Evolutionary conservation across 2,888 invertebrate genomes (phyloP), one percentile per base, ranked within the genome.

Genomic region (Eulithis testata): DNA sequence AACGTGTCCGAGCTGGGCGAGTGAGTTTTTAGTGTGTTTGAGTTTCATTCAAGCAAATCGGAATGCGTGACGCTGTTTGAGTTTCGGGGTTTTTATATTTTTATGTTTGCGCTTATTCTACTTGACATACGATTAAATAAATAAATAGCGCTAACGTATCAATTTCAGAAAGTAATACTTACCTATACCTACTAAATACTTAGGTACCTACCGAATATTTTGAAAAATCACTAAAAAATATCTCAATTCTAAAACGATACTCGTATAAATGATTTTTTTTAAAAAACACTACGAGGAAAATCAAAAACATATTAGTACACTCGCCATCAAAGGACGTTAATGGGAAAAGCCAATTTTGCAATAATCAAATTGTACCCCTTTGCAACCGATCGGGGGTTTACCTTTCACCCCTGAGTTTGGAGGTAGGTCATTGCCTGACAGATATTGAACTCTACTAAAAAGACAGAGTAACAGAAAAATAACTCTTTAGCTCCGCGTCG

Each of bases 1-100:
- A 88, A 93, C 51, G 83, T 93, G 1, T 81, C 87, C 0, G 73
- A 84, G n/a, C 63, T 89, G 1, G 73, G 82, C 12, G 82, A 86
- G 90, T 91, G 61, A 86, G 86, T 78, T 1, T 14, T 53, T 12
- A 12, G 12, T 5, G 6, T 31, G 31, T 31, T 31, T 31, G 31
- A 31, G 3, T 31, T 31, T 31, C 6, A 4, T 31, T 3, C 21
- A 21, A 21, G 21, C 1, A 21, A 31, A 31, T 31, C 31, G 31
- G 31, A 31, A 31, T 31, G 31, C 31, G 2, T 5, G 31, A 31
- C 31, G 31, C 31, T 31, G 31, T 31, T 31, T 31, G 31, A 31
- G 31, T 31, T 31, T 31, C 31, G 6, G 31, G 3, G 31, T 21
- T 21, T 21, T 21, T 21, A 21, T 21, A 21, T 21, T 21, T 21